These are phyloP conservation scores for Taenaris catops DNA, from an alignment of 2,888 invertebrate genomes.

Conservation along the genomic window DNA sequence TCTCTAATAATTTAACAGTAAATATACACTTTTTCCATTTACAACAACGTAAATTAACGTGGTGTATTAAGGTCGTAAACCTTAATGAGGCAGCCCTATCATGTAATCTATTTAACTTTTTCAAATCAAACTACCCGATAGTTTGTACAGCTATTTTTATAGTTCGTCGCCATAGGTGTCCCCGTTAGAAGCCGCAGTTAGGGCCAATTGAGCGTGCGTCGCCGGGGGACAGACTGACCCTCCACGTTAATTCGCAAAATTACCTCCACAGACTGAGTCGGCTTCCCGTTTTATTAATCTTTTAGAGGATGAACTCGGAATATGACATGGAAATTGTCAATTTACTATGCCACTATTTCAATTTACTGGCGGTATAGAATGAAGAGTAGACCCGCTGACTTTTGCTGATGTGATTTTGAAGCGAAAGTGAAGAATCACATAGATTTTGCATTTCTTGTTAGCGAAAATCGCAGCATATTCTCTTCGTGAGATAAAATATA, in stretches of 20 bases:
- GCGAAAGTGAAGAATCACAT: slow-evolving; percentile 6
- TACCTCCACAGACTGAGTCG: slow-evolving; percentile 39
- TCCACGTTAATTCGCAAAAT: slow-evolving; percentile 40
- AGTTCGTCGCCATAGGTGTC: too few relatives aligned
- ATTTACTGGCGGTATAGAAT: slow-evolving; percentile 19
- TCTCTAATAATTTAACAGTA: too few relatives aligned
- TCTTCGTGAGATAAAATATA: too few relatives aligned
- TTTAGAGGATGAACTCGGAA: slow-evolving; percentile 28
- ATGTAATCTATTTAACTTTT: too few relatives aligned
- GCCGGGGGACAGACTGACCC: slow-evolving; percentile 32
- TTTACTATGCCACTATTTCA: slow-evolving; percentile 24
- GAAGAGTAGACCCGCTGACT: slow-evolving; percentile 13
- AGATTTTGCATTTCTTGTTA: neutral
- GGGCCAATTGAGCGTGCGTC: slow-evolving; percentile 33
- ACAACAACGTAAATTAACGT: too few relatives aligned
- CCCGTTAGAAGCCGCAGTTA: too few relatives aligned
- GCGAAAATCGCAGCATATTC: too few relatives aligned
- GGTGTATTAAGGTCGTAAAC: too few relatives aligned
- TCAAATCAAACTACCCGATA: too few relatives aligned
- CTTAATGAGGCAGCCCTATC: too few relatives aligned
- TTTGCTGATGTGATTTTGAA: slow-evolving; percentile 13
- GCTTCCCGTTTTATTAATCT: slow-evolving; percentile 36
- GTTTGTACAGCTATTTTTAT: too few relatives aligned
- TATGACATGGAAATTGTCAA: slow-evolving; percentile 25
- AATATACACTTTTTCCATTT: too few relatives aligned